Evolutionary conservation across 2,113 vertebrate genomes (phyloP).

Genomic region (Mesitornis unicolor): DNA sequence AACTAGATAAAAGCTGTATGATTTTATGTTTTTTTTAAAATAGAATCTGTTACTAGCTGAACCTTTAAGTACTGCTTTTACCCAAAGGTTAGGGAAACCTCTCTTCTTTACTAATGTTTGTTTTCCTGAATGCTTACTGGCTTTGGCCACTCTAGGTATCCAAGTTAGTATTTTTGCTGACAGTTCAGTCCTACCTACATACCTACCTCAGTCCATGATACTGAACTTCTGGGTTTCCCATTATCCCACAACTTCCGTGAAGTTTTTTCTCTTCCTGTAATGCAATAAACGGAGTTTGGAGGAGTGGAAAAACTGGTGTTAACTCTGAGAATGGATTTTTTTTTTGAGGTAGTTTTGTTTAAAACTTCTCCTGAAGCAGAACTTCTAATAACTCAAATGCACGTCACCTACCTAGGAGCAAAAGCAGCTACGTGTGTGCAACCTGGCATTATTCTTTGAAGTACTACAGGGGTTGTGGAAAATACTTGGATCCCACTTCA

Average conservation of each 20-base stretch:
- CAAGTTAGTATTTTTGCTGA: not conserved
- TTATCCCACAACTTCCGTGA: not conserved
- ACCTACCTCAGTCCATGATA: not conserved
- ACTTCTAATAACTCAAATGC: not conserved
- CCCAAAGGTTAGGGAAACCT: not conserved
- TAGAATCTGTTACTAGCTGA: not conserved
- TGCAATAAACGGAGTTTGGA: not conserved
- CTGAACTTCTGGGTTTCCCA: not conserved
- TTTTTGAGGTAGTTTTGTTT: not conserved
- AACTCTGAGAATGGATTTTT: not conserved
- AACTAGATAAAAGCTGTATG: not conserved
- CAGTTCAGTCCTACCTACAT: not conserved
- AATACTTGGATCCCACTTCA: not conserved
- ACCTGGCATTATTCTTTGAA: conserved; percentile 14
- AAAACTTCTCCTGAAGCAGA: not conserved
- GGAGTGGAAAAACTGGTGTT: not conserved
- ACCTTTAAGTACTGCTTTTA: not conserved
- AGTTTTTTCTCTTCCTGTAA: not conserved
- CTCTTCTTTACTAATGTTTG: not conserved
- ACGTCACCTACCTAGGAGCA: not conserved
- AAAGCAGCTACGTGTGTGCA: not conserved
- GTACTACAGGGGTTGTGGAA: not conserved
- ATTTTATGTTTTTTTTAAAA: not conserved
- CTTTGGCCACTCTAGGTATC: not conserved
- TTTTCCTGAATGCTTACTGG: not conserved